These are phyloP conservation scores for Cichladusa arquata DNA, from an alignment of 2,113 vertebrate species.

Conservation along the genomic window DNA sequence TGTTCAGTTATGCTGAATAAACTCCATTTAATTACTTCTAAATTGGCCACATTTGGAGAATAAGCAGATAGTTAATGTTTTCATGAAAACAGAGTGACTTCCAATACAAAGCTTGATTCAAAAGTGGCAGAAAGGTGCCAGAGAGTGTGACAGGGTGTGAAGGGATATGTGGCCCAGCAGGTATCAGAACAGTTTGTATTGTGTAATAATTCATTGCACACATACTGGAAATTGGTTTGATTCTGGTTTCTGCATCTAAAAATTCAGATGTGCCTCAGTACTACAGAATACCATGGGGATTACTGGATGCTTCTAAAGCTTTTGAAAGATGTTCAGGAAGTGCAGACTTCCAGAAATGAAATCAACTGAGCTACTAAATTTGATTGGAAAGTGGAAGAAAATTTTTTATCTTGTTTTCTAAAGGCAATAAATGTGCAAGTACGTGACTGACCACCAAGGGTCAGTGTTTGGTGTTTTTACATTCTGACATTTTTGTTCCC, in stretches of 20 bases:
- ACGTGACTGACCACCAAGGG: conserved; percentile 42
- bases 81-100: not conserved
- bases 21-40: not conserved
- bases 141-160: not conserved
- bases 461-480: conserved; percentile 44
- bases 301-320: not conserved
- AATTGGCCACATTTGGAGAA: not conserved
- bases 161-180: not conserved
- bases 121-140: not conserved
- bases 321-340: not conserved
- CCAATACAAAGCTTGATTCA: not conserved
- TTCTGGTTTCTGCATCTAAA: not conserved
- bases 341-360: not conserved
- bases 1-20: not conserved
- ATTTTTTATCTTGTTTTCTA: not conserved
- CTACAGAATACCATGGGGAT: not conserved
- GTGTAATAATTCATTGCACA: not conserved
- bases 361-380: not conserved
- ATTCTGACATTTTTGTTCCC: conserved; percentile 15
- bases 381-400: not conserved
- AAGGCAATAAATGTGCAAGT: conserved; percentile 23
- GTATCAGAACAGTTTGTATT: not conserved
- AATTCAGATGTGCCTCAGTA: not conserved
- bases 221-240: not conserved
- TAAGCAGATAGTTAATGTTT: not conserved